phyloP scores from a whole-genome alignment of 2,797 vertebrate genomes.

The Cottoperca gobio region DNA sequence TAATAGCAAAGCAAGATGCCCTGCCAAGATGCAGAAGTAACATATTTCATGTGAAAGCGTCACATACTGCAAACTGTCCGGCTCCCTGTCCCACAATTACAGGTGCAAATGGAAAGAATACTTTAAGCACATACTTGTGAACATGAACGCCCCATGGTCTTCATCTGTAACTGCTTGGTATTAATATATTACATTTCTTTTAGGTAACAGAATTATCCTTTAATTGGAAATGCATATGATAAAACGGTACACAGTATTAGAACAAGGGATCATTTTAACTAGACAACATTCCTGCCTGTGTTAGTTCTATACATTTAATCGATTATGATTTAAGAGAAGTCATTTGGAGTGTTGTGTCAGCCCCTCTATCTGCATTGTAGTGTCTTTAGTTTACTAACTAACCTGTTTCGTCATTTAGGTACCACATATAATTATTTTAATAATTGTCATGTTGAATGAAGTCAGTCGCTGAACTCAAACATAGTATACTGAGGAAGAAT shows the following conservation, averaged over 20 bases:
- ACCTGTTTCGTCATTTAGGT: not conserved
- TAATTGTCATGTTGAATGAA: conserved; percentile 67
- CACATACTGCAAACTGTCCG: not conserved
- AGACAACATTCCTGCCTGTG: not conserved
- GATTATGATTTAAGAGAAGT: not conserved
- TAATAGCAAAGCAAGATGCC: conserved; percentile 9
- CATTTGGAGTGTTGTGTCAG: not conserved
- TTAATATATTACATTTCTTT: not conserved
- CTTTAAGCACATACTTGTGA: no score
- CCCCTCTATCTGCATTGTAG: not conserved
- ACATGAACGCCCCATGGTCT: no score
- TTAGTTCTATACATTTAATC: not conserved
- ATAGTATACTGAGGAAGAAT: conserved; percentile 58
- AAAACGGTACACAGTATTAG: not conserved
- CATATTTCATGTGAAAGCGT: conserved; percentile 7
- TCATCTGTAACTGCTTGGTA: no score
- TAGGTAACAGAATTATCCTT: no score
- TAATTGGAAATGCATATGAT: no score
- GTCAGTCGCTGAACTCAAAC: conserved; percentile 71
- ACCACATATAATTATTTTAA: conserved; percentile 13
- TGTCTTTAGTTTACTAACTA: not conserved
- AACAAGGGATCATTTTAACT: not conserved
- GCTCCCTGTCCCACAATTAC: not conserved
- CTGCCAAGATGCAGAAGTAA: conserved; percentile 11
- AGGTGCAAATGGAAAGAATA: not conserved